A percentile compares a stretch with the other conserved stretches of the same genome.
Conservation (phyloP, 2,797 vertebrate species). For the Octomys mimax region DNA sequence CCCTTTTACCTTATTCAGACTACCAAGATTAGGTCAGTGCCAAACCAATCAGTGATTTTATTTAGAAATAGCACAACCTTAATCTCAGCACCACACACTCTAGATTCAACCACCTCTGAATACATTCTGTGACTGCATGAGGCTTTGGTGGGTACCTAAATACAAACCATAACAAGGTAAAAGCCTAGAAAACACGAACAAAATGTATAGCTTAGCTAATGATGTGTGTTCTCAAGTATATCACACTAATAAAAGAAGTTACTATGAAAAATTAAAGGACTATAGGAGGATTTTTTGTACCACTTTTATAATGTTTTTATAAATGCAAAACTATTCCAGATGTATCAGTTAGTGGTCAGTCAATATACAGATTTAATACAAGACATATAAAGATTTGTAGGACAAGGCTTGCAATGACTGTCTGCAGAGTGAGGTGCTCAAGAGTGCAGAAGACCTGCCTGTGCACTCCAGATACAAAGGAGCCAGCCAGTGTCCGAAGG, state of each 20-base stretch:
- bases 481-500: not conserved
- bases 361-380: not conserved
- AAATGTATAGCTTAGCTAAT: not conserved
- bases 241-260: not conserved
- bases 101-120: not conserved
- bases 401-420: not conserved
- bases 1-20: not conserved
- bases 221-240: not conserved
- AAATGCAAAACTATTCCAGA: not conserved
- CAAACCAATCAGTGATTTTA: not conserved
- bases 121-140: no score
- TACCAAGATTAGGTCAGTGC: not conserved
- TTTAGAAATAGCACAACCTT: not conserved
- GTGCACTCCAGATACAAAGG: not conserved
- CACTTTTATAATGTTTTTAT: not conserved
- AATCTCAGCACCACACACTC: not conserved
- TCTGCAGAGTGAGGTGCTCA: not conserved
- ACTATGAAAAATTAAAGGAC: not conserved
- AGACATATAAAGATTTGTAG: not conserved
- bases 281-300: not conserved
- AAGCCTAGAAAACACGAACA: not conserved
- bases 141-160: not conserved
- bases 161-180: not conserved
- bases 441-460: not conserved
- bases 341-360: not conserved